A percentile compares a stretch with the other conserved stretches of the same genome.
Evolutionary conservation across 2,888 invertebrate species (phyloP).

Genomic region (Nemotelus pantherinus): DNA sequence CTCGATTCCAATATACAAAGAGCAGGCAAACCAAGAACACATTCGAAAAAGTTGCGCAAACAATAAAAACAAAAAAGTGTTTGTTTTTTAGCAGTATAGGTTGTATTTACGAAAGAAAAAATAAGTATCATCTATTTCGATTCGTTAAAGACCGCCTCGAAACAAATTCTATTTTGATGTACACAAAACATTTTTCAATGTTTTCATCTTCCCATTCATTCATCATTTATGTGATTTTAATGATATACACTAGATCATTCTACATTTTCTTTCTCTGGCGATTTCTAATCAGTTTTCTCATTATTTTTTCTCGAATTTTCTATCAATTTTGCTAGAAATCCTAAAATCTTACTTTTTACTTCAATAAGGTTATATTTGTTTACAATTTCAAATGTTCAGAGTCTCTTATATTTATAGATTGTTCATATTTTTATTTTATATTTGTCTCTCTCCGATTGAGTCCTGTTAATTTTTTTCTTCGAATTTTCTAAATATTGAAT

Average conservation of each 20-base stretch:
- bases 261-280: constrained; percentile 47
- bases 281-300: constrained; percentile 47
- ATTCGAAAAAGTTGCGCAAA: background rate
- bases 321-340: no score
- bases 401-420: no score
- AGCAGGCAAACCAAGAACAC: background rate
- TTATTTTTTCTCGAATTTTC: constrained; percentile 51
- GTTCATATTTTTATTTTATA: no score
- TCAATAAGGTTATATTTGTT: no score
- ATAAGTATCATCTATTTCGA: background rate
- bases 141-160: constrained; percentile 22
- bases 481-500: no score
- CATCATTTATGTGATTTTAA: constrained; percentile 48
- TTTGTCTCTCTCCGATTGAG: no score
- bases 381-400: no score
- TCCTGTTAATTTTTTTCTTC: no score
- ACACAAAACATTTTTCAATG: constrained; percentile 45
- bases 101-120: no score
- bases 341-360: constrained; percentile 10
- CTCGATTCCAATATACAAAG: no score
- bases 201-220: constrained; percentile 46
- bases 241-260: constrained; percentile 50
- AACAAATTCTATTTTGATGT: constrained; percentile 14
- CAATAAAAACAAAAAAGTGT: background rate
- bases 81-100: no score